phyloP scores from a whole-genome alignment of 2,888 invertebrate species.

The Tethea ocularis region DNA sequence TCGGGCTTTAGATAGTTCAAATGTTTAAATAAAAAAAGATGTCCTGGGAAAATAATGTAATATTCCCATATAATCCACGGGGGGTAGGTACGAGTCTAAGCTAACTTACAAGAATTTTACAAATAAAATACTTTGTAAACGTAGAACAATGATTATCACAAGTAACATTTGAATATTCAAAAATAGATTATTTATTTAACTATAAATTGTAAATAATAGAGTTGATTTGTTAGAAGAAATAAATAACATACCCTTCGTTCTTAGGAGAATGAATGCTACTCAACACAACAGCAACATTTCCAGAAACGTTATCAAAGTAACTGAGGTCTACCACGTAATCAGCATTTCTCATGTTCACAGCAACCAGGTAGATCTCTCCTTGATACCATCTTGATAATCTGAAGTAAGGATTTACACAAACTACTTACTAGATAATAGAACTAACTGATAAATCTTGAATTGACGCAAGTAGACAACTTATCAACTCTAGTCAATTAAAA shows the following conservation, averaged over 20 bases:
- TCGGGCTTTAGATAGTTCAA: too few relatives aligned
- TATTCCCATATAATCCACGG: too few relatives aligned
- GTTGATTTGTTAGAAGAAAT: too few relatives aligned
- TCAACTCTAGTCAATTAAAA: constrained; percentile 1
- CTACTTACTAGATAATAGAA: neutral
- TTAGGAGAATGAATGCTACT: constrained; percentile 64
- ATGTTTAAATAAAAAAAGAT: too few relatives aligned
- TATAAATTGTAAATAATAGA: too few relatives aligned
- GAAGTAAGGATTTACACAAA: constrained; percentile 35
- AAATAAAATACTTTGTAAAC: too few relatives aligned
- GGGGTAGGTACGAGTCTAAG: too few relatives aligned
- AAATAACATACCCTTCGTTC: constrained; percentile 49
- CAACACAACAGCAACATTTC: constrained; percentile 75
- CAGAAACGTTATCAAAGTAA: constrained; percentile 65
- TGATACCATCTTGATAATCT: constrained; percentile 62
- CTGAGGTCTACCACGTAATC: constrained; percentile 59
- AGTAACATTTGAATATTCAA: too few relatives aligned
- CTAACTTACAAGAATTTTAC: too few relatives aligned
- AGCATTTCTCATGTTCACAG: constrained; percentile 78
- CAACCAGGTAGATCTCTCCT: constrained; percentile 63
- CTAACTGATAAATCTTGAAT: neutral
- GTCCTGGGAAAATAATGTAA: too few relatives aligned
- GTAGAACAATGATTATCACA: too few relatives aligned
- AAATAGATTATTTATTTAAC: too few relatives aligned
- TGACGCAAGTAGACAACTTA: neutral